phyloP scores from a whole-genome alignment of 2,888 invertebrate genomes.

The Epistrophe grossulariae region DNA sequence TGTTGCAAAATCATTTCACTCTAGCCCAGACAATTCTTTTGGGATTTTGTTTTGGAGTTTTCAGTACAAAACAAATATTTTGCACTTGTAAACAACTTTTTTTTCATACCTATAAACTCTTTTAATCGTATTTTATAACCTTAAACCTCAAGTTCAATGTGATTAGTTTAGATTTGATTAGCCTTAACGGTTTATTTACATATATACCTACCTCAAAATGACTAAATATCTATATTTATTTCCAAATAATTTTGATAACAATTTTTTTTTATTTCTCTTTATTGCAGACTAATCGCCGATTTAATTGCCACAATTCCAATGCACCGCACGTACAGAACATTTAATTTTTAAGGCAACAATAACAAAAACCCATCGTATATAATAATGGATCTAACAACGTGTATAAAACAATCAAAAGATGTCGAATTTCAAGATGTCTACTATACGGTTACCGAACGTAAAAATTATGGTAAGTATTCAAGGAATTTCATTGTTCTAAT shows the following conservation, averaged over 20 bases:
- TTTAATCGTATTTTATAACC: too few relatives aligned
- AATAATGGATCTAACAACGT: slow-evolving; percentile 75
- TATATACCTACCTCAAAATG: slow-evolving; percentile 18
- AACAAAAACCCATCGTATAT: slow-evolving; percentile 51
- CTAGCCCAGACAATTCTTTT: too few relatives aligned
- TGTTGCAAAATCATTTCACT: too few relatives aligned
- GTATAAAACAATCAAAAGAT: slow-evolving; percentile 80
- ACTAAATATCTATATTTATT: not conserved
- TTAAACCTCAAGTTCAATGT: too few relatives aligned
- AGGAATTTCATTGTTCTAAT: slow-evolving; percentile 13
- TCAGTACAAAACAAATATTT: too few relatives aligned
- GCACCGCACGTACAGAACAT: slow-evolving; percentile 64
- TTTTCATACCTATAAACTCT: too few relatives aligned
- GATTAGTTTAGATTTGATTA: too few relatives aligned
- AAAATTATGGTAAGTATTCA: slow-evolving; percentile 80
- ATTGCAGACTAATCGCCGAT: slow-evolving; percentile 53
- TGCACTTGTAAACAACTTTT: too few relatives aligned
- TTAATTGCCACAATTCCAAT: slow-evolving; percentile 56
- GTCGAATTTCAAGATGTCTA: slow-evolving; percentile 83
- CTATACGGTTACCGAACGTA: slow-evolving; percentile 81
- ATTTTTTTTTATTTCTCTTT: slow-evolving; percentile 5
- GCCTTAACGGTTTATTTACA: too few relatives aligned
- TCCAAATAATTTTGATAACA: not conserved
- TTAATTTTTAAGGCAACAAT: slow-evolving; percentile 59
- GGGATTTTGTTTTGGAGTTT: too few relatives aligned